Base-by-base conservation (phyloP, 2,888 invertebrate species). In the Leptinotarsa tumamoca region DNA sequence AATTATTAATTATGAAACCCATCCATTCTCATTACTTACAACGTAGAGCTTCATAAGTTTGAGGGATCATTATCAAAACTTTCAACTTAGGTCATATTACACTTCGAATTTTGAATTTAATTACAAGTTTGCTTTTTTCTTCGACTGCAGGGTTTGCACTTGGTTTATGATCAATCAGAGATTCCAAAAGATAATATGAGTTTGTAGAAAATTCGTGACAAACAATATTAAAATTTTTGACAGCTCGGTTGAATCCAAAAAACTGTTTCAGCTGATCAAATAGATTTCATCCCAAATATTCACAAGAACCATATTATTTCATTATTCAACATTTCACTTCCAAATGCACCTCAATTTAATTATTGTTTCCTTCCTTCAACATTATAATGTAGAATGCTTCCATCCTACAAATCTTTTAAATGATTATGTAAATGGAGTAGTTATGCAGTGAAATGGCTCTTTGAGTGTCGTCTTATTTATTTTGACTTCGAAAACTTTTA, bases 391-490 rank as follows among this genome's bases (percentile, higher is more conserved):
- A 14, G 33, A 68, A 68, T 33, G n/a, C 52, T 54, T 15, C 18
- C 23, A 17, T 52, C 15, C 51, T 68, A 68, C 51, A 52, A 68
- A 68, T 68, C 68, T 68, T 23, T 27, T 68, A 51, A 49, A 68
- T 68, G 68, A 68, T 68, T 54, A 68, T 33, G 68, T 51, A 68
- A 68, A 68, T 68, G 68, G 23, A 51, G 68, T 49, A 52, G 51
- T 68, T 68, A 68, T 68, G 23, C 68, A 49, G 52, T 49, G 68
- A 15, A 68, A 68, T 52, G 51, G 68, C 23, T 68, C 68, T 54
- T 68, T 52, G 68, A 68, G 68, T 68, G 68, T 68, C 68, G 51
- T 52, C 68, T 68, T 68, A 68, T 68, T 49, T 68, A 68, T 68
- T 68, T 68, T n/a, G 68, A 54, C 18, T 68, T 68, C 51, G 52